Percentiles rank a stretch among this genome's conserved stretches.
phyloP scores from a whole-genome alignment of 2,113 vertebrate species.

The Eonycteris spelaea region DNA sequence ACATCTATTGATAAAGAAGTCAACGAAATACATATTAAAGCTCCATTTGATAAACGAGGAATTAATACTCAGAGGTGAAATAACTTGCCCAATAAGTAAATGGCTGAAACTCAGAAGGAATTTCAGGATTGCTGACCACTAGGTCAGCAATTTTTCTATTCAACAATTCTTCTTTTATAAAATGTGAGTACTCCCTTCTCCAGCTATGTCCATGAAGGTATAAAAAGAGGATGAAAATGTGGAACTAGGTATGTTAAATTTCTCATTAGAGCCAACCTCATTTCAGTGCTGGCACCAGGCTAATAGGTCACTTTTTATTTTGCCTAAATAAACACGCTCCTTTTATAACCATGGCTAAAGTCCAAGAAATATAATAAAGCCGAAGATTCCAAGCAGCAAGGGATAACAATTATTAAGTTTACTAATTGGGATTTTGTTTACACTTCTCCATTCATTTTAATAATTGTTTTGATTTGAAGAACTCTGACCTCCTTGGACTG shows the following conservation, averaged over 20 bases:
- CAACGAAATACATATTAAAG: neutral
- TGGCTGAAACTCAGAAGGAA: neutral
- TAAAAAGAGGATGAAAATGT: neutral
- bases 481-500: neutral
- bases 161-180: neutral
- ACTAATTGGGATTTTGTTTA: constrained; percentile 58
- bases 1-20: neutral
- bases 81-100: neutral
- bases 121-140: neutral
- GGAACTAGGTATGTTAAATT: neutral
- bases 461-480: constrained; percentile 35
- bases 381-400: neutral
- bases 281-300: neutral
- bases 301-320: constrained; percentile 38
- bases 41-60: neutral
- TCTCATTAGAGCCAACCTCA: constrained; percentile 43
- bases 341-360: constrained; percentile 42
- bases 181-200: neutral
- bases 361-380: constrained; percentile 49
- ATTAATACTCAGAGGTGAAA: neutral
- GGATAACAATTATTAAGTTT: neutral
- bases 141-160: neutral
- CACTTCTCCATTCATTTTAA: neutral
- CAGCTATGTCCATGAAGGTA: neutral
- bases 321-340: constrained; percentile 16